Percentiles rank a stretch among this genome's conserved stretches.
Conservation (phyloP, 2,113 vertebrate species). For the Calyptommatus sinebrachiatus region DNA sequence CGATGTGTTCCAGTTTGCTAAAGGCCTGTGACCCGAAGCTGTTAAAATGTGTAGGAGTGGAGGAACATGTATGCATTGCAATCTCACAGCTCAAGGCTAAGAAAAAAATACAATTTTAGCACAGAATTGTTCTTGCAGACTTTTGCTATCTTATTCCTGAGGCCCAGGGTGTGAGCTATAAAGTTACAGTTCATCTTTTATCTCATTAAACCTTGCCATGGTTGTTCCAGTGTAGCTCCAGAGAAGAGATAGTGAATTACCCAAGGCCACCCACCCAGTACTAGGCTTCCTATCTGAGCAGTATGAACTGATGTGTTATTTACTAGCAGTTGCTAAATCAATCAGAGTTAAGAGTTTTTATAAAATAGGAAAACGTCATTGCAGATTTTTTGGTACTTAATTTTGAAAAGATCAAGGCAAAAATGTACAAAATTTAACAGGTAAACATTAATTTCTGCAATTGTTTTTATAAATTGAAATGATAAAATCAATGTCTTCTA, state of each 20-base stretch:
- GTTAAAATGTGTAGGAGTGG: not conserved
- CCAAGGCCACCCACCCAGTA: conserved; percentile 20
- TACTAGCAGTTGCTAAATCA: conserved; percentile 6
- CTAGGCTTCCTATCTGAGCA: conserved; percentile 13
- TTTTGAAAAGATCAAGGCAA: not conserved
- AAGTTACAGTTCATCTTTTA: conserved; percentile 10
- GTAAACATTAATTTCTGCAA: not conserved
- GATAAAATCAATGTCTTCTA: not conserved
- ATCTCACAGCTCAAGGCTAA: conserved; percentile 4
- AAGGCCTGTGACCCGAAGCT: conserved; percentile 6
- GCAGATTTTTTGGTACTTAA: not conserved
- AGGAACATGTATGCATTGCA: conserved; percentile 10
- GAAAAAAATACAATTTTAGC: conserved; percentile 6
- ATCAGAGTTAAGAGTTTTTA: not conserved
- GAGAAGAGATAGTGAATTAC: conserved; percentile 21
- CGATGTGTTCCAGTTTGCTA: not conserved
- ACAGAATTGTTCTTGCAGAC: not conserved
- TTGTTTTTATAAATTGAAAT: not conserved
- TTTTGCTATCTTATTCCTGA: not conserved
- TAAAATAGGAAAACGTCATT: not conserved
- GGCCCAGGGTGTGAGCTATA: not conserved
- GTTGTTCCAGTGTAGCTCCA: not conserved
- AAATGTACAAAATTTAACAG: not conserved
- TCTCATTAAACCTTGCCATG: not conserved
- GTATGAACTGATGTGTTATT: conserved; percentile 12